Percentiles rank a stretch among this genome's conserved stretches.
Conservation (phyloP, 2,797 vertebrate genomes). For the Enteromius treurensis region DNA sequence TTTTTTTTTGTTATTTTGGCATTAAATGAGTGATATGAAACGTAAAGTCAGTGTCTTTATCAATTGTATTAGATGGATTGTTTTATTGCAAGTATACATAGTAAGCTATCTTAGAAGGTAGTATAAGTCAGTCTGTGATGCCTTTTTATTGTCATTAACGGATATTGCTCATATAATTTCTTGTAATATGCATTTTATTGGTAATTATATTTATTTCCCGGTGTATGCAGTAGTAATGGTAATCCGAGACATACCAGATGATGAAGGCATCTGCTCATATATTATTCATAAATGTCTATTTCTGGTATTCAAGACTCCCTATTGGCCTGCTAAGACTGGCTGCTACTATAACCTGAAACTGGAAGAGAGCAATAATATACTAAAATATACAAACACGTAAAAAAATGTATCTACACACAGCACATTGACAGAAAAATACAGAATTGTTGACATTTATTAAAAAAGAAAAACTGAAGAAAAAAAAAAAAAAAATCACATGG, state of each 20-base stretch:
- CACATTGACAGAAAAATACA: too few relatives aligned
- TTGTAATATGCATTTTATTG: slow-evolving; percentile 4
- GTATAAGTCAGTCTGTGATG: too few relatives aligned
- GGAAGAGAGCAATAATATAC: not conserved
- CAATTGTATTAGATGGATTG: not conserved
- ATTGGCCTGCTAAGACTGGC: not conserved
- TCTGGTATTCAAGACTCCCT: slow-evolving; percentile 17
- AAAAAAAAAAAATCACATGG: too few relatives aligned
- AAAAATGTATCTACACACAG: too few relatives aligned
- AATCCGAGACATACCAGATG: not conserved
- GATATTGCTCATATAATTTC: not conserved
- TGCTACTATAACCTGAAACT: slow-evolving; percentile 2
- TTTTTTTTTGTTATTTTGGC: not conserved
- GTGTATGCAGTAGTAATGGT: slow-evolving; percentile 22
- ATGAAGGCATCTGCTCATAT: slow-evolving; percentile 28
- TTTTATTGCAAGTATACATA: not conserved
- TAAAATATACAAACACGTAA: not conserved
- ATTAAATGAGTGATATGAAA: not conserved
- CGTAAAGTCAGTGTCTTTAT: not conserved
- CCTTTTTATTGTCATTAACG: not conserved
- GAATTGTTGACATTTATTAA: too few relatives aligned
- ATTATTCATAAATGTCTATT: slow-evolving; percentile 47
- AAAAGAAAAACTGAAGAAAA: too few relatives aligned
- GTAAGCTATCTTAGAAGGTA: not conserved
- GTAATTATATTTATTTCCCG: slow-evolving; percentile 4